A percentile compares a stretch with the other conserved stretches of the same genome.
Evolutionary conservation across 2,797 vertebrate genomes (phyloP).

Genomic region (Gallinago solitaria): DNA sequence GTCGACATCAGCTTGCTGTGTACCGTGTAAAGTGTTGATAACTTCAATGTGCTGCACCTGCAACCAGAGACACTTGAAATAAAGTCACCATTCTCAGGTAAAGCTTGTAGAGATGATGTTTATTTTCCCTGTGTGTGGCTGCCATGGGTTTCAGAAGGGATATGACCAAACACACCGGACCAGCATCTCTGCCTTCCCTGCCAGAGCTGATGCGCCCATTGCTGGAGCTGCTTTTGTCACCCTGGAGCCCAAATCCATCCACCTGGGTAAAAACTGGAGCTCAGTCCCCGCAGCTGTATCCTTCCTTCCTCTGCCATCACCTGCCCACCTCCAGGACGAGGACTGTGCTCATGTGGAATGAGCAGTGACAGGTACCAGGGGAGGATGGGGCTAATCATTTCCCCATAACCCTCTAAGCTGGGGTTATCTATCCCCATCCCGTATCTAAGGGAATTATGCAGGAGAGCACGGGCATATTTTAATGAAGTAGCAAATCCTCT

Average conservation of each 20-base stretch:
- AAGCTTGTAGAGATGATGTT: background rate
- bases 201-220: background rate
- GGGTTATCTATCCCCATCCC: no score
- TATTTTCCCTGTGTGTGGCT: background rate
- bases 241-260: background rate
- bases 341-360: background rate
- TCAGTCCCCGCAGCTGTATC: background rate
- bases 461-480: background rate
- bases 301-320: background rate
- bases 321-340: background rate
- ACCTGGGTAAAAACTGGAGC: background rate
- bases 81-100: background rate
- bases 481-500: background rate
- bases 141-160: background rate
- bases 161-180: background rate
- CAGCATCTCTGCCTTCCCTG: background rate
- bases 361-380: background rate
- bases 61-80: background rate
- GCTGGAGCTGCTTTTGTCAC: background rate
- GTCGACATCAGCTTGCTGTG: background rate
- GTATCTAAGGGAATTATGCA: background rate
- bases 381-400: background rate
- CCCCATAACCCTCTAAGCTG: background rate
- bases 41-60: background rate
- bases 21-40: background rate